phyloP scores from a whole-genome alignment of 1,140 invertebrate genomes.

The Odontomachus brunneus region DNA sequence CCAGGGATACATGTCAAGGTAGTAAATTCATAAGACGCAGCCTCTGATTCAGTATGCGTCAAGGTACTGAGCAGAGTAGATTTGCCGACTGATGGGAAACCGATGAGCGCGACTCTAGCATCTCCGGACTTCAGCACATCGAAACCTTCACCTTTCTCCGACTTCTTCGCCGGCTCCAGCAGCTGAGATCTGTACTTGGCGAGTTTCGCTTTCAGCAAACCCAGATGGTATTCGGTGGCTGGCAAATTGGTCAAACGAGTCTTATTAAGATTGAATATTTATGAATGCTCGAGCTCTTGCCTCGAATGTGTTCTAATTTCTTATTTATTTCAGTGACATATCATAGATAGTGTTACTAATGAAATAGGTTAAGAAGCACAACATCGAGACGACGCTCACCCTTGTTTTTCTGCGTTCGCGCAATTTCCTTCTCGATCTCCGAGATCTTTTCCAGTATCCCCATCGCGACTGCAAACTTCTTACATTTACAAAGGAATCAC shows the following conservation, averaged over 20 bases:
- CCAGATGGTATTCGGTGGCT: conserved; percentile 99
- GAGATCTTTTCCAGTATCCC: conserved; percentile 99
- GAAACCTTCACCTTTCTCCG: conserved; percentile 99
- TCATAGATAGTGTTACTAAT: not conserved
- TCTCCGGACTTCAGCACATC: conserved; percentile 99
- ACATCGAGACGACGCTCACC: conserved; percentile 87
- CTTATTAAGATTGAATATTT: conserved; percentile 38
- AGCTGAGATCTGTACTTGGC: conserved; percentile 98
- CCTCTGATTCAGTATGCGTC: conserved; percentile 97
- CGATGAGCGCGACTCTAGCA: conserved; percentile 98
- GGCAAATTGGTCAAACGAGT: conserved; percentile 61
- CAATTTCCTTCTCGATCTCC: conserved; percentile 99
- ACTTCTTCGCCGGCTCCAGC: conserved; percentile 97
- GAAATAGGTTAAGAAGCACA: conserved; percentile 39
- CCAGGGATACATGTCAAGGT: conserved; percentile 99
- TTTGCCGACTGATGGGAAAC: conserved; percentile 98
- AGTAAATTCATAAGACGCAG: conserved; percentile 99
- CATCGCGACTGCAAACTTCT: conserved; percentile 87
- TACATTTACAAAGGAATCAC: conserved; percentile 45
- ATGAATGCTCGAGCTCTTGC: conserved; percentile 33
- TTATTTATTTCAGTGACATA: not conserved
- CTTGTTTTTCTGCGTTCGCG: conserved; percentile 99
- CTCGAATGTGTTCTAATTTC: not conserved
- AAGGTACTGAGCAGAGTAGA: conserved; percentile 97
- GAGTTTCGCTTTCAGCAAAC: conserved; percentile 98